Evolutionary conservation across 2,797 vertebrate genomes (phyloP), one percentile per base, ranked within the genome.

Genomic region (Epinephelus malabaricus): DNA sequence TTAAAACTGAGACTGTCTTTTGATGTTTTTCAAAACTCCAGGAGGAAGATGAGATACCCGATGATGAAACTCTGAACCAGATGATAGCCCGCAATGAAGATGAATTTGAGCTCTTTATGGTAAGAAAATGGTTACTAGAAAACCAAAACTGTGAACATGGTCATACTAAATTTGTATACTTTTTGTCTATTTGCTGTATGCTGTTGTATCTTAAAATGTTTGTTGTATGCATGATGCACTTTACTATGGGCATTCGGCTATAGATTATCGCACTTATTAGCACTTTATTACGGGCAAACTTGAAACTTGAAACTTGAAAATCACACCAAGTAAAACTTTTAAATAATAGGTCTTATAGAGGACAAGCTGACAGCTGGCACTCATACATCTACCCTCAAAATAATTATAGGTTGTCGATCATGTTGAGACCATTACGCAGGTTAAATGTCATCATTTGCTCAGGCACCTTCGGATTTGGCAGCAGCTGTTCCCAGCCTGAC

Each of bases 31-130:
- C 1, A 18, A 27, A 15, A 64, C 59, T 76, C 12, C 49, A 99
- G 98, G 98, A 99, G 83, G 98, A 99, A 96, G 98, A 99, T 71
- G 98, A 99, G 93, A 97, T 99, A 23, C 98, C 98, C 0, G 98
- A 99, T 63, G 98, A 99, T 78, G 98, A 99, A 93, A 99, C 98
- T 6, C 94, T 99, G 59, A 99, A 99, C 94, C 98, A 99, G 91
- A 99, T 99, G 98, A 99, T 99, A 72, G 98, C 98, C 23, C 97
- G 98, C 30, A 95, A 93, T 56, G 98, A 99, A 86, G 98, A 99
- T 7, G 98, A 99, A 66, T 99, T 99, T 93, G 98, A 99, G 86
- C 96, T 98, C 78, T 99, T 97, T 64, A 99, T 99, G 98, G 98
- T 99, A 92, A 96, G 25, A 25, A 25, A 23, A 23, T 23, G 23